A percentile compares a stretch with the other conserved stretches of the same genome.
phyloP scores from a whole-genome alignment of 2,113 vertebrate genomes.

The Merops nubicus region DNA sequence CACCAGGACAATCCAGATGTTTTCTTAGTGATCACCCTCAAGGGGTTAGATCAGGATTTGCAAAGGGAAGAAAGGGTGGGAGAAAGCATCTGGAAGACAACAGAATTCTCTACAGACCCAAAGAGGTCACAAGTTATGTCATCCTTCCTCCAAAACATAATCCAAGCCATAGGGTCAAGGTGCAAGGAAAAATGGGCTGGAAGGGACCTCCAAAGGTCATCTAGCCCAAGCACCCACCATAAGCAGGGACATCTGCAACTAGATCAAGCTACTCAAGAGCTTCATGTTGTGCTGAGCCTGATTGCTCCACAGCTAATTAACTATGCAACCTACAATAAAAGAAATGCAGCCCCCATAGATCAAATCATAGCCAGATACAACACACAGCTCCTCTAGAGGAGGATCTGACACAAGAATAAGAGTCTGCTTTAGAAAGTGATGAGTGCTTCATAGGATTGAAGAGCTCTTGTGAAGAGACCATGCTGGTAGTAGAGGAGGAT shows the following conservation, averaged over 20 bases:
- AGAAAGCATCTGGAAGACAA: background rate
- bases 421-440: background rate
- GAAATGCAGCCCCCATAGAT: background rate
- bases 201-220: too few species aligned
- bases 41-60: accelerated
- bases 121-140: background rate
- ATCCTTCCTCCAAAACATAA: background rate
- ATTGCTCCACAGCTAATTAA: background rate
- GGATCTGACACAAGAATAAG: background rate
- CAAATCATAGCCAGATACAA: accelerated
- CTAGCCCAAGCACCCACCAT: too few species aligned
- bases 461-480: background rate
- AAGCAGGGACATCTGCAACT: too few species aligned
- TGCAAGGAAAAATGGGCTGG: too few species aligned
- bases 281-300: background rate
- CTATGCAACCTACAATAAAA: background rate
- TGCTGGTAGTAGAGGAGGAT: background rate
- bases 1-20: background rate
- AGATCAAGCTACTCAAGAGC: too few species aligned
- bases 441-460: background rate
- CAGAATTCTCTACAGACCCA: background rate
- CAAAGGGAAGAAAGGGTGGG: background rate
- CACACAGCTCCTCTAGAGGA: background rate
- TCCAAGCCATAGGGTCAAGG: accelerated
- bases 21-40: accelerated